A percentile compares a stretch with the other conserved stretches of the same genome.
phyloP scores from a whole-genome alignment of 2,797 vertebrate genomes.

The Cirrhinus mrigala region DNA sequence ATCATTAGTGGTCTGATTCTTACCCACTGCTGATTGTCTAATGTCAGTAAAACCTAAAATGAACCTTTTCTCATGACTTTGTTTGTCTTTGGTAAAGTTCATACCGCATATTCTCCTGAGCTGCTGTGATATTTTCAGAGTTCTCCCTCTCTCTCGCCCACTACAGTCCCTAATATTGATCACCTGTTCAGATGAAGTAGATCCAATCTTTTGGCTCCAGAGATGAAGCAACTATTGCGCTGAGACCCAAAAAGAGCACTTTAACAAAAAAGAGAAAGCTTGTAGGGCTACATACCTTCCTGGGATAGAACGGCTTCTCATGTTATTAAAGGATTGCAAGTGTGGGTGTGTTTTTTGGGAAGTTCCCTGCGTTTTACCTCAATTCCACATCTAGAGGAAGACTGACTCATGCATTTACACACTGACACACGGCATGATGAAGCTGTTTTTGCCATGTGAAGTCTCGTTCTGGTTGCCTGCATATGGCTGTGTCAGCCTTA shows the following conservation, averaged over 20 bases:
- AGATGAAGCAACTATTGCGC: conserved; percentile 11
- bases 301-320: background rate
- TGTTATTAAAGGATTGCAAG: background rate
- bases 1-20: background rate
- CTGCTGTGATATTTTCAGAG: conserved; percentile 35
- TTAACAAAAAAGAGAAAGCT: conserved; percentile 1
- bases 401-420: conserved; percentile 32
- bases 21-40: background rate
- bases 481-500: conserved; percentile 23
- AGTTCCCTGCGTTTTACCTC: conserved; percentile 24
- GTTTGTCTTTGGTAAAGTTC: conserved; percentile 31
- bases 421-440: background rate
- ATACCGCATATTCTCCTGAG: conserved; percentile 7
- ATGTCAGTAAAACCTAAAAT: conserved; percentile 15
- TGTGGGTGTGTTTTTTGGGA: conserved; percentile 8
- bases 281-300: background rate
- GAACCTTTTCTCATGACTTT: conserved; percentile 2
- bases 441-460: conserved; percentile 30
- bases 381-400: conserved; percentile 26
- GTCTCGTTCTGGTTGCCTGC: conserved; percentile 14
- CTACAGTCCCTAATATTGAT: conserved; percentile 18
- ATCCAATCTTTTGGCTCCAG: conserved; percentile 23
- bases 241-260: conserved; percentile 1
- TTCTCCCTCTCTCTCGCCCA: background rate
- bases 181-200: conserved; percentile 9